Evolutionary conservation across 2,113 vertebrate species (phyloP).

Genomic region (Origma solitaria): DNA sequence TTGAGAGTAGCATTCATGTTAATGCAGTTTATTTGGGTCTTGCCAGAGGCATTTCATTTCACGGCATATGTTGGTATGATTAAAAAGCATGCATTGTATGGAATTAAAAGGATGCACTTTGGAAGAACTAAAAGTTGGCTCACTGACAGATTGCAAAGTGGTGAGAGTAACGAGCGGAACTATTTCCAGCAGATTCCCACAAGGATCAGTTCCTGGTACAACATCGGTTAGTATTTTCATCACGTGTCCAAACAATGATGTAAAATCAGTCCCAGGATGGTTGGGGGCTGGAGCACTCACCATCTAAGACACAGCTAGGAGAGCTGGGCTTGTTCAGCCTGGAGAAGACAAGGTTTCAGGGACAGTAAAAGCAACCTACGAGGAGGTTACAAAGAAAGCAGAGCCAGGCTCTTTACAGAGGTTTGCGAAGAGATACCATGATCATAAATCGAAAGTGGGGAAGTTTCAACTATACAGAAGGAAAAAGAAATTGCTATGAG

Average conservation of each 20-base stretch:
- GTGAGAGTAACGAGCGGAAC: not conserved
- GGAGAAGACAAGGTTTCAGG: not conserved
- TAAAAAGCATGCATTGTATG: slow-evolving; percentile 17
- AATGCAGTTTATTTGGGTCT: not conserved
- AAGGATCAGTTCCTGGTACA: slow-evolving; percentile 57
- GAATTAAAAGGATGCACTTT: slow-evolving; percentile 48
- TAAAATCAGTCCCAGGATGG: not conserved
- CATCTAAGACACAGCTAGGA: accelerated
- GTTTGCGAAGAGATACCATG: not conserved
- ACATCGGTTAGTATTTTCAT: not conserved
- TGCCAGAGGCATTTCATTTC: slow-evolving; percentile 31
- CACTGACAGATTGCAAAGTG: slow-evolving; percentile 24
- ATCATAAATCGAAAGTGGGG: not conserved
- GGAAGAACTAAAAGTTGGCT: slow-evolving; percentile 38
- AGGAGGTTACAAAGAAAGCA: not conserved
- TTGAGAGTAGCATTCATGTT: not conserved
- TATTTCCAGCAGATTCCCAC: slow-evolving; percentile 65
- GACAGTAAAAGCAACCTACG: not conserved
- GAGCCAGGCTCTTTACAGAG: not conserved
- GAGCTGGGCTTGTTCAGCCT: not conserved
- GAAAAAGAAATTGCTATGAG: not conserved
- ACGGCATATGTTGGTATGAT: not conserved
- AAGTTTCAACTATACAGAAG: not conserved
- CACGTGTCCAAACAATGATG: slow-evolving; percentile 36
- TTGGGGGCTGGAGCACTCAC: not conserved